Conservation (phyloP, 2,888 invertebrate species). For the Andrena camellia region DNA sequence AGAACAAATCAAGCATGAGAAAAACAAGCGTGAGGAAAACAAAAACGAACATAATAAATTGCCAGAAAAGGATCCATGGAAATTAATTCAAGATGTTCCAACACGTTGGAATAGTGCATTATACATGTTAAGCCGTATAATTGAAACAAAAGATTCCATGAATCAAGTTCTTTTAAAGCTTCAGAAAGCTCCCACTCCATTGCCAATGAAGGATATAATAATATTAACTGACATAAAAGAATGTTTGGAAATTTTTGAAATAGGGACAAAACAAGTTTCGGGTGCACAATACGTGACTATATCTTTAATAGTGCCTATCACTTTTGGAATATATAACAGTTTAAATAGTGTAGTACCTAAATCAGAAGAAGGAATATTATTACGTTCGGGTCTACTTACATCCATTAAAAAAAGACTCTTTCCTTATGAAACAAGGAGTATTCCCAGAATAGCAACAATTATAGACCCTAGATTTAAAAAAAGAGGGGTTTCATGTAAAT, state of each 20-base stretch:
- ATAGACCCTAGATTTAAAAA: slow-evolving; percentile 8
- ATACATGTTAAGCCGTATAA: neutral
- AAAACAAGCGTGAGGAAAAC: neutral
- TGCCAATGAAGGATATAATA: neutral
- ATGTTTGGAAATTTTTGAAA: neutral
- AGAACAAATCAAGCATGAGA: neutral
- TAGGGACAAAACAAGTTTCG: neutral
- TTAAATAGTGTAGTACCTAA: neutral
- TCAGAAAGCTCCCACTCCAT: neutral
- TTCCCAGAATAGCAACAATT: neutral
- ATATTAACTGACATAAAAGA: neutral
- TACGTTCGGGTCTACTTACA: neutral
- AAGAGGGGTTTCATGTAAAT: neutral
- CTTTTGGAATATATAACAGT: neutral
- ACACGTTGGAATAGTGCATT: slow-evolving; percentile 4
- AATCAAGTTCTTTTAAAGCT: neutral
- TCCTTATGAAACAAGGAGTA: slow-evolving; percentile 39
- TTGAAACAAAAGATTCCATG: neutral
- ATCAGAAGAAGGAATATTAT: neutral
- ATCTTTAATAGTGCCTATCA: neutral
- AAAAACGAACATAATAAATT: neutral
- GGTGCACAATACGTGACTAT: slow-evolving; percentile 2
- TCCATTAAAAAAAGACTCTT: slow-evolving; percentile 1
- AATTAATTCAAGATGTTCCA: neutral
- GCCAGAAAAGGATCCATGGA: neutral